Conservation (phyloP, 2,797 vertebrate species). For the Cuculus canorus region DNA sequence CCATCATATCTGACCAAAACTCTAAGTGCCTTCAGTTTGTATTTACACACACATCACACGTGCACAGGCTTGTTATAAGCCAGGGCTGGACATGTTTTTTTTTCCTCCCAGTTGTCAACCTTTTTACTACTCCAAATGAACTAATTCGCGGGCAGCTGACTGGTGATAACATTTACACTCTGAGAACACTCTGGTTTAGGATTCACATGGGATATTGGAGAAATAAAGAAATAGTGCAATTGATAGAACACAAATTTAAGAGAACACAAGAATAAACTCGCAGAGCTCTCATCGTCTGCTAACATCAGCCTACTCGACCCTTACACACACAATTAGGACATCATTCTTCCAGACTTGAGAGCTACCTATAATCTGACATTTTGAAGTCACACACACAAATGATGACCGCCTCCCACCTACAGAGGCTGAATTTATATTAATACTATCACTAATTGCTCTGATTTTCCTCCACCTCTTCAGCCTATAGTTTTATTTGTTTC, state of each 20-base stretch:
- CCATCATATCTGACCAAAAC: neutral
- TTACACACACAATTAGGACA: neutral
- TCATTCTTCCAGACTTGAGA: neutral
- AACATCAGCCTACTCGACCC: neutral
- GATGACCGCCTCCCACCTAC: neutral
- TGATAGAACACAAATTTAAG: neutral
- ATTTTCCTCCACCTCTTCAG: slow-evolving; percentile 29
- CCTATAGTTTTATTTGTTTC: slow-evolving; percentile 11
- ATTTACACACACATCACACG: neutral
- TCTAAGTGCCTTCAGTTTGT: neutral
- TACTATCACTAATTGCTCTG: neutral
- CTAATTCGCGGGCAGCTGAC: neutral
- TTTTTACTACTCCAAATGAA: neutral
- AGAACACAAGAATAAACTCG: neutral
- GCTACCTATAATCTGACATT: neutral
- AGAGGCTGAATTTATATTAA: slow-evolving; percentile 1
- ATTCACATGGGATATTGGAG: neutral
- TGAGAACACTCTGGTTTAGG: neutral
- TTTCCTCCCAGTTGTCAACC: neutral
- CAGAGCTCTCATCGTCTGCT: neutral
- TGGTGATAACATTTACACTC: neutral
- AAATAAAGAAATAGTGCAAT: neutral
- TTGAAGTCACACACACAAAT: neutral
- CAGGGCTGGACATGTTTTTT: neutral
- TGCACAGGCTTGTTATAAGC: slow-evolving; percentile 1